These are phyloP conservation scores for Ichneumon xanthorius DNA, from an alignment of 2,888 invertebrate species.

Conservation along the genomic window DNA sequence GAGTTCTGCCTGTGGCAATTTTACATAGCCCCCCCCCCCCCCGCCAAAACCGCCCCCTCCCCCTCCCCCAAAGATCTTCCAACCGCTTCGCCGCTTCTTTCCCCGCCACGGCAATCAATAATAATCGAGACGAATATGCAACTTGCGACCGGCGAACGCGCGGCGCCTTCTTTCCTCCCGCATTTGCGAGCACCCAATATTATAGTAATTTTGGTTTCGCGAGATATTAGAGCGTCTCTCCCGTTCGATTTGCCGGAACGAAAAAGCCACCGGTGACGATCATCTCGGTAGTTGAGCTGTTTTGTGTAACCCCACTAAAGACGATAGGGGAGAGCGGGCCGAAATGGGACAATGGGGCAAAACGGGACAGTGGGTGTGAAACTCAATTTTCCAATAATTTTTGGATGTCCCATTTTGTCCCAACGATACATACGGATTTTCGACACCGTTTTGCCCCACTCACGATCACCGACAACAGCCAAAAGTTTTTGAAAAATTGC, in stretches of 20 bases:
- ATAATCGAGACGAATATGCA: conserved; percentile 82
- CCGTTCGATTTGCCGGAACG: conserved; percentile 50
- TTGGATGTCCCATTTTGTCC: no score
- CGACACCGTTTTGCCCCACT: no score
- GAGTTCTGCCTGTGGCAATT: conserved; percentile 77
- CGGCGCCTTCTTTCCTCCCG: conserved; percentile 40
- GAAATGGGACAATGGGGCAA: no score
- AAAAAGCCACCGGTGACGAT: conserved; percentile 62
- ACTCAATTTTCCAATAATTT: no score
- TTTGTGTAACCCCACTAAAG: conserved; percentile 24
- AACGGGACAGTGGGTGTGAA: no score
- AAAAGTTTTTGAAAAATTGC: no score
- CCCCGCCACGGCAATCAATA: conserved; percentile 80
- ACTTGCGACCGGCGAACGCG: conserved; percentile 72
- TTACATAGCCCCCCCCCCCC: conserved; percentile 74
- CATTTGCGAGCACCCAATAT: conserved; percentile 74
- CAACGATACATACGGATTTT: no score
- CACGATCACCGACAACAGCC: no score
- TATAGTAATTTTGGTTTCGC: conserved; percentile 81
- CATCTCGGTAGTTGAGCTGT: conserved; percentile 52
- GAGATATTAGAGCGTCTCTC: conserved; percentile 55
- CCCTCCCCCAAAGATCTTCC: conserved; percentile 26
- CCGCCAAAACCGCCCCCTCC: background rate
- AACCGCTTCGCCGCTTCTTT: conserved; percentile 32
- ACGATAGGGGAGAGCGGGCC: background rate